phyloP scores from a whole-genome alignment of 2,797 vertebrate species.

The Rhinogobio ventralis region DNA sequence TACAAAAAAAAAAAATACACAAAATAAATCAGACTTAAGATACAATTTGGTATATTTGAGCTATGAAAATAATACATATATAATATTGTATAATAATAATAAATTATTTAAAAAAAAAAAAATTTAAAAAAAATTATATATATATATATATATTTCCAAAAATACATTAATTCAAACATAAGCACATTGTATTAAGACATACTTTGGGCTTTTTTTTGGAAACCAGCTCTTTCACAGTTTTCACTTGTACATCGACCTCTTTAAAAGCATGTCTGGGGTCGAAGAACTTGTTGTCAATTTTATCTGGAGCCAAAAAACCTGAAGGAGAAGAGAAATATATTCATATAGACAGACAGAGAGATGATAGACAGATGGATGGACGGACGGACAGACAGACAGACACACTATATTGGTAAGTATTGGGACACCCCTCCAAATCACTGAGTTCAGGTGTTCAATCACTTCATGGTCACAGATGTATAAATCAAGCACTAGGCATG shows the following conservation, averaged over 20 bases:
- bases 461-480: too few relatives aligned
- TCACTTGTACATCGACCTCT: conserved; percentile 91
- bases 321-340: not conserved
- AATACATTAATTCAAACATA: not conserved
- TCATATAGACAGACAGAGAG: not conserved
- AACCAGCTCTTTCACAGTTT: conserved; percentile 89
- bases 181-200: conserved; percentile 16
- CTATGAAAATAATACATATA: not conserved
- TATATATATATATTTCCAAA: too few relatives aligned
- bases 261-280: conserved; percentile 96
- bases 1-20: too few relatives aligned
- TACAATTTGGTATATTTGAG: not conserved
- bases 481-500: too few relatives aligned
- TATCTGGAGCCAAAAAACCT: conserved; percentile 94
- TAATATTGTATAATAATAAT: too few relatives aligned
- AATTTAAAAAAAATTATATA: too few relatives aligned
- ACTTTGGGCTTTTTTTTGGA: conserved; percentile 93
- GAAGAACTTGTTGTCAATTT: conserved; percentile 95
- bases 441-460: too few relatives aligned
- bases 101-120: not conserved
- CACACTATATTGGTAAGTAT: too few relatives aligned
- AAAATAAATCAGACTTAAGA: not conserved
- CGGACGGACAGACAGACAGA: too few relatives aligned
- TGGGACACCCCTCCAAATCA: too few relatives aligned
- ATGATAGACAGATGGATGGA: too few relatives aligned